Evolutionary conservation across 2,797 vertebrate genomes (phyloP).

Genomic region (Coreius guichenoti): DNA sequence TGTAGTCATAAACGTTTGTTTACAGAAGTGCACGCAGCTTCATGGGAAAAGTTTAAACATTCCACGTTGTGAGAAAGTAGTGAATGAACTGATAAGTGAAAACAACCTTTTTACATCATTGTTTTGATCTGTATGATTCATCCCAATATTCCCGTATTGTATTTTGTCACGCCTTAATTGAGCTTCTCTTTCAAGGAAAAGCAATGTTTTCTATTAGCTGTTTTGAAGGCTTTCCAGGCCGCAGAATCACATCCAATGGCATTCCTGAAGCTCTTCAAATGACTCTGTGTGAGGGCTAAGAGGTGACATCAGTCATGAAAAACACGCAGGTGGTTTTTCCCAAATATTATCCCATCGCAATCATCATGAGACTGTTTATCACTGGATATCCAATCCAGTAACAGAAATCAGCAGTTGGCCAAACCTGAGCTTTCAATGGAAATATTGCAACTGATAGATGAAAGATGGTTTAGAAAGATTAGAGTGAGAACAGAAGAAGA

Average conservation of each 20-base stretch:
- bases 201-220: conserved; percentile 46
- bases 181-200: conserved; percentile 46
- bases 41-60: conserved; percentile 1
- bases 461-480: conserved; percentile 62
- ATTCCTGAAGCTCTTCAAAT: conserved; percentile 68
- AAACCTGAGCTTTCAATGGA: conserved; percentile 58
- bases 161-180: conserved; percentile 43
- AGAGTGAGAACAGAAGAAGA: conserved; percentile 33
- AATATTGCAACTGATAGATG: conserved; percentile 64
- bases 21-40: conserved; percentile 8
- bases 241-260: conserved; percentile 63
- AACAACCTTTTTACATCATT: conserved; percentile 18
- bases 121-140: conserved; percentile 33
- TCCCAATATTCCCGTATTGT: conserved; percentile 46
- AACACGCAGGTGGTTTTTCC: conserved; percentile 68
- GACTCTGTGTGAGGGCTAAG: conserved; percentile 70
- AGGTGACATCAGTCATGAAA: conserved; percentile 69
- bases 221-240: conserved; percentile 60
- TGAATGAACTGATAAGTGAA: conserved; percentile 37
- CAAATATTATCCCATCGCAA: conserved; percentile 67
- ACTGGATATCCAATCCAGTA: conserved; percentile 59
- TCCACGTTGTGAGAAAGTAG: conserved; percentile 3
- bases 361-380: conserved; percentile 74
- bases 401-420: conserved; percentile 70
- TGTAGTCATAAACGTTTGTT: conserved; percentile 30